Conservation (phyloP, 2,113 vertebrate species). For the Eublepharis macularius region DNA sequence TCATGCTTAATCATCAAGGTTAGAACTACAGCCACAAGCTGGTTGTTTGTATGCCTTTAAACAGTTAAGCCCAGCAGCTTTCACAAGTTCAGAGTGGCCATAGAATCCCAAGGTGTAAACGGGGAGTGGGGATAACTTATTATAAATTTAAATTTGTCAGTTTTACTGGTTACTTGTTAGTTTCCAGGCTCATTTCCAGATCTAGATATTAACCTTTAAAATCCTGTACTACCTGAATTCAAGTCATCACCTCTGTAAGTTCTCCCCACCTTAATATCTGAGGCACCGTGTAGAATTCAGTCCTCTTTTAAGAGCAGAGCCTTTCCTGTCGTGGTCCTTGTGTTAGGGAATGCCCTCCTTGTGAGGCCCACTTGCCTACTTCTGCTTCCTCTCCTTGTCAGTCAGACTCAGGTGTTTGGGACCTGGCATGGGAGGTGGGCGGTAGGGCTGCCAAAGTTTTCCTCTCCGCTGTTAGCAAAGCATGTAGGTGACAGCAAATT, state of each 20-base stretch:
- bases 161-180: background rate
- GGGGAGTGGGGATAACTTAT: background rate
- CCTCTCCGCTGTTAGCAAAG: too few relatives aligned
- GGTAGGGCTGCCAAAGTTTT: background rate
- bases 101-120: background rate
- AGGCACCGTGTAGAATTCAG: background rate
- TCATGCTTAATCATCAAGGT: conserved; percentile 99
- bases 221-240: background rate
- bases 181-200: background rate
- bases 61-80: background rate
- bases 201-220: background rate
- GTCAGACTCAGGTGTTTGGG: background rate
- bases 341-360: background rate
- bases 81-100: too few relatives aligned
- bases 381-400: background rate
- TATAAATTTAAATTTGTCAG: background rate
- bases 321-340: background rate
- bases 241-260: background rate
- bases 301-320: background rate
- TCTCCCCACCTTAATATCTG: background rate
- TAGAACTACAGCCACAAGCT: background rate
- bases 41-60: background rate
- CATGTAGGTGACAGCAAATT: too few relatives aligned
- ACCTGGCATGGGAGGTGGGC: too few relatives aligned
- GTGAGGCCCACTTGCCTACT: background rate